Conservation (phyloP, 2,888 invertebrate species). For the Euzophera pinguis region DNA sequence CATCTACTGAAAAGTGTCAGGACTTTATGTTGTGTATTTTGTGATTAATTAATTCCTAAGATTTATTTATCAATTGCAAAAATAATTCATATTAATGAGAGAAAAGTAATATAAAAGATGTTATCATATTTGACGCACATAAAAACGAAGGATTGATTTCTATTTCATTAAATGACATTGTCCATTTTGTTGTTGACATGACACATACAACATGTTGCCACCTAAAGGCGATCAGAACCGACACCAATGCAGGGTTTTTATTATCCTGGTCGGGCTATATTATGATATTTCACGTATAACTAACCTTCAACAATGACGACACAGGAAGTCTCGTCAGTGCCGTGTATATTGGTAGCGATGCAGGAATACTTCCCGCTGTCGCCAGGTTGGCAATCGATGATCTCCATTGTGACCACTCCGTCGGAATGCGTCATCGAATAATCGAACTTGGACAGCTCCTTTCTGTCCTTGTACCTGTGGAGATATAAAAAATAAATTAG, state of each 20-base stretch:
- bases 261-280: not conserved
- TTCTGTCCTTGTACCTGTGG: slow-evolving; percentile 88
- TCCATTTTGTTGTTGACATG: too few species aligned
- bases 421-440: slow-evolving; percentile 95
- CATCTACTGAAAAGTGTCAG: too few species aligned
- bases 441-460: slow-evolving; percentile 93
- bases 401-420: slow-evolving; percentile 98
- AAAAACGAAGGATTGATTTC: too few species aligned
- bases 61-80: too few species aligned
- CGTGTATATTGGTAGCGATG: slow-evolving; percentile 95
- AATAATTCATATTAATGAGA: too few species aligned
- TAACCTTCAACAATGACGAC: slow-evolving; percentile 97
- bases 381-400: slow-evolving; percentile 94
- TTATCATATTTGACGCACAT: too few species aligned
- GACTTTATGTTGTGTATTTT: too few species aligned
- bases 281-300: slow-evolving; percentile 11
- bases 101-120: too few species aligned
- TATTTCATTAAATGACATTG: too few species aligned
- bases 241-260: not conserved
- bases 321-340: slow-evolving; percentile 96
- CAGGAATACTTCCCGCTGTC: slow-evolving; percentile 99
- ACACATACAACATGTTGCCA: too few species aligned
- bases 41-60: too few species aligned
- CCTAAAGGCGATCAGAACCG: too few species aligned
- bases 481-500: not conserved